A percentile compares a stretch with the other conserved stretches of the same genome.
Evolutionary conservation across 2,113 vertebrate genomes (phyloP).

Genomic region (Spea multiplicata): DNA sequence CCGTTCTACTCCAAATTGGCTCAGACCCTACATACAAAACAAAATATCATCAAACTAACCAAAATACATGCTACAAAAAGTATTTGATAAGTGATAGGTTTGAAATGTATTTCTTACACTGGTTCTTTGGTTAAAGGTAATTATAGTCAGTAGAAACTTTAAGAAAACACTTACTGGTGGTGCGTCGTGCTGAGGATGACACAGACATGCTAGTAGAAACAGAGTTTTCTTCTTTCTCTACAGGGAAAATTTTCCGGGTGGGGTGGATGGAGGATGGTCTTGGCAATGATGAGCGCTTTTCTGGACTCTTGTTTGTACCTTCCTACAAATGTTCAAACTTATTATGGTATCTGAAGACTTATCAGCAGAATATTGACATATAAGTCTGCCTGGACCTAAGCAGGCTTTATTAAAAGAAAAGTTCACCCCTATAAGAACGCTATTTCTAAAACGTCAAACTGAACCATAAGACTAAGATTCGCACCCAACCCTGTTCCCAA

Average conservation of each 20-base stretch:
- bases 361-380: too few species aligned
- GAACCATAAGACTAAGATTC: background rate
- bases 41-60: background rate
- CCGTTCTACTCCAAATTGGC: conserved; percentile 81
- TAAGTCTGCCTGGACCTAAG: too few species aligned
- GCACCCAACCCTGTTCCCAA: too few species aligned
- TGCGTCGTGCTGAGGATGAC: conserved; percentile 86
- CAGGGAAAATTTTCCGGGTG: conserved; percentile 74
- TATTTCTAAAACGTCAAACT: background rate
- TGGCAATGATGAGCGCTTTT: conserved; percentile 85
- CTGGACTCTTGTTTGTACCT: conserved; percentile 83
- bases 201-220: conserved; percentile 88
- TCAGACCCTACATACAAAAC: conserved; percentile 71
- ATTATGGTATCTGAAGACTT: too few species aligned
- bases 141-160: too few species aligned
- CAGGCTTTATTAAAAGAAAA: conserved; percentile 19
- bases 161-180: conserved; percentile 81
- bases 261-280: conserved; percentile 85
- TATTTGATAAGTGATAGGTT: too few species aligned
- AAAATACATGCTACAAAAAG: background rate
- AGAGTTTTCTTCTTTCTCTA: conserved; percentile 87
- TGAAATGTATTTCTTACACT: too few species aligned
- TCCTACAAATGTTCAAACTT: conserved; percentile 69
- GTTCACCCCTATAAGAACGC: background rate
- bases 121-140: too few species aligned